Conservation (phyloP, 2,888 invertebrate genomes). For the Sphaerophoria rueppellii region DNA sequence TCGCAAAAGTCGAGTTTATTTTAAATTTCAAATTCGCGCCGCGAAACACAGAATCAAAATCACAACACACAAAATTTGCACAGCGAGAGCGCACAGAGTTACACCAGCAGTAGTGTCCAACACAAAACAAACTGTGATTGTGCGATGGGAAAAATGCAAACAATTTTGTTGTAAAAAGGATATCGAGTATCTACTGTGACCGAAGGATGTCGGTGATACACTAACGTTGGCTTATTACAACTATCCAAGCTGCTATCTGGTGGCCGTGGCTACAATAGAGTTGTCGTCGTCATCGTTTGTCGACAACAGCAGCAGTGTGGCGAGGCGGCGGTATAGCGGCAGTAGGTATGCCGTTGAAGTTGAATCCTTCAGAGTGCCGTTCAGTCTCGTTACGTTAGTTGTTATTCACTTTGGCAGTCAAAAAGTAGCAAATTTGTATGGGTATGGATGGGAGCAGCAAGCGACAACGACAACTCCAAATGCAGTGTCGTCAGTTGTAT, state of each 20-base stretch:
- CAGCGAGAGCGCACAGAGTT: not conserved
- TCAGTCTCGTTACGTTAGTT: not conserved
- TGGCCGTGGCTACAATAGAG: constrained; percentile 56
- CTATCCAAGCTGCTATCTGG: constrained; percentile 71
- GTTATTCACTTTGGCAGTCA: constrained; percentile 26
- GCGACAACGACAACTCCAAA: constrained; percentile 49
- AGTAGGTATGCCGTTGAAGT: constrained; percentile 4
- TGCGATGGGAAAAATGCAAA: constrained; percentile 36
- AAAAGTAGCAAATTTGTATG: constrained; percentile 46
- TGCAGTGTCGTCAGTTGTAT: constrained; percentile 52
- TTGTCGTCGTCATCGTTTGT: constrained; percentile 27
- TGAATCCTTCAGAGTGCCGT: constrained; percentile 17
- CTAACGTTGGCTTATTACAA: constrained; percentile 73
- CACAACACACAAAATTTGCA: constrained; percentile 2
- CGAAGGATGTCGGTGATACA: constrained; percentile 73
- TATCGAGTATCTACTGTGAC: constrained; percentile 72
- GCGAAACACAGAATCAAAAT: constrained; percentile 37
- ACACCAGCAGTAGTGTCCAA: not conserved
- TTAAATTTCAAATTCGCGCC: constrained; percentile 40
- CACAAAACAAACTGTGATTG: constrained; percentile 4
- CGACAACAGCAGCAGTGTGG: constrained; percentile 3
- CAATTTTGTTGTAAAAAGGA: constrained; percentile 63
- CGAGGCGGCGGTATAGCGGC: no score
- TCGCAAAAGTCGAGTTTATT: constrained; percentile 5
- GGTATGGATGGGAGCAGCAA: constrained; percentile 36